Evolutionary conservation across 1,140 invertebrate species (phyloP), one percentile per base, ranked within the genome.

Genomic region (Drosophila asahinai): DNA sequence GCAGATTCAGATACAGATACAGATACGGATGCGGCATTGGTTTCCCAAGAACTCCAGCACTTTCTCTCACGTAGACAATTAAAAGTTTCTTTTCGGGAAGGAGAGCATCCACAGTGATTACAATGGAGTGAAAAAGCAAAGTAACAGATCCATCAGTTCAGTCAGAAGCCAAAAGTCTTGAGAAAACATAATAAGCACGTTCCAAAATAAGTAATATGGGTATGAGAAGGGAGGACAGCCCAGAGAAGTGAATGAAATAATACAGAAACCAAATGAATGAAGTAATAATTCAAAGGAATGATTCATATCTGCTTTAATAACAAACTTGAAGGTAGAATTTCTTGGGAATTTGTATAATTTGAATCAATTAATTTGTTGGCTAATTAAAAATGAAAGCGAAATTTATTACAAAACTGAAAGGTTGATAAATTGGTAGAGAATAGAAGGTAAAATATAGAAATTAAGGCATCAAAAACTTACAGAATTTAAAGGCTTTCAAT

Each of bases 41-140:
- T 76, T 86, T 90, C 66, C 81, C 77, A 59, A 90, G 86, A 90
- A 90, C 63, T 70, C 40, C 71, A 74, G 66, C 86, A 90, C 86
- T 90, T 90, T 90, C 86, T 90, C 86, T 90, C 86, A 90, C 86
- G 86, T 86, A 90, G 74, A 51, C 86, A 68, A 84, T 90, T 75
- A 84, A 89, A 71, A 66, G 49, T 86, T 70, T 68, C 61, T 79
- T 83, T 81, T 82, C 36, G 68, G 81, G 49, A 17, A 70, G 36
- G 55, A 30, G 36, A 61, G 54, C 61, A 77, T 48, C 66, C 57
- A 43, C 25, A 33, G 27, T 38, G 42, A 60, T 66, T 71, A 80
- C 62, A 83, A 71, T 43, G 49, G 43, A 80, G 64, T 47, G 45
- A 65, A 80, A 54, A 51, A 6, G 36, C 17, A 2, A 60, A 61